Evolutionary conservation across 2,888 invertebrate genomes (phyloP), one percentile per base, ranked within the genome.

Genomic region (Erebia aethiops): DNA sequence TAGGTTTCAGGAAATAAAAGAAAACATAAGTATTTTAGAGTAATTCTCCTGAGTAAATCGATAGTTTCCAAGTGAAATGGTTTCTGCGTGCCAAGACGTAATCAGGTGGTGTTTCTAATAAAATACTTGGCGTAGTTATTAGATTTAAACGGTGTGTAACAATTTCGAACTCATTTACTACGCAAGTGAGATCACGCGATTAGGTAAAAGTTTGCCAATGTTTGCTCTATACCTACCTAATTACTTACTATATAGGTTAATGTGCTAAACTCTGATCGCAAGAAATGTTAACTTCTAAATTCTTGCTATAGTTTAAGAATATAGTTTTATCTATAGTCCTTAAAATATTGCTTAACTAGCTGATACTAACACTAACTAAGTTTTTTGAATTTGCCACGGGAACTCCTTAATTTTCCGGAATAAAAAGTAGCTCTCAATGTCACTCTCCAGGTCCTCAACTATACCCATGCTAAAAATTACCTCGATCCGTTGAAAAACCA

Each of bases 61-160:
- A 71, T 56, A 63, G 51, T 51, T 67, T 58, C 63, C 16, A 63
- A 64, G 71, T 58, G 65, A 49, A 11, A 18, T 21, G 43, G 52
- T 46, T 54, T 60, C 52, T 67, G 66, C 73, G 73, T 73, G 73
- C 43, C 51, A 69, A 71, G 67, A 43, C 4, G 67, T 69, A 73
- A 73, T 73, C 71, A 67, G 71, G 63, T 56, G 71, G 69, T 69
- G 69, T 73, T 71, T 69, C 67, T 73, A 73, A 72, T 72, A 72
- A 72, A 72, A 73, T 69, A 71, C 71, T 67, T 56, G 71, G 52
- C 67, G 60, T 56, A 67, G 73, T 71, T 73, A 71, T 71, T 71
- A 73, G 71, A 71, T 67, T 71, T 73, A 73, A 73, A 69, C 73
- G 73, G 52, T 71, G 64, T 58, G 64, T 58, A 73, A 71, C 73